Conservation (phyloP, 2,888 invertebrate genomes). For the Lamellibrachia satsuma region DNA sequence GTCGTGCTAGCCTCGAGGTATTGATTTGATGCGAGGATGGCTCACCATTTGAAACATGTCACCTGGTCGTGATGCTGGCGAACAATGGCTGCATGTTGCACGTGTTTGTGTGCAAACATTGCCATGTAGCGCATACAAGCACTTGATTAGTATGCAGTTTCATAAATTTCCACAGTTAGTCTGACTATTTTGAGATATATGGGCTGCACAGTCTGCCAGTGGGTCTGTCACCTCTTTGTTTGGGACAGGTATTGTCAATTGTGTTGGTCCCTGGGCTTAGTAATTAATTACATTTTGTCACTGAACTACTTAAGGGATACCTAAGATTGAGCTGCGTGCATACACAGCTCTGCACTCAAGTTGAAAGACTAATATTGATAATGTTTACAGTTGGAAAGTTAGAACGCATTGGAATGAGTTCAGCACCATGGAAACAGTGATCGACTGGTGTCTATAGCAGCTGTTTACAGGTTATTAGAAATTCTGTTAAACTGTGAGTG, state of each 20-base stretch:
- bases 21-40: background rate
- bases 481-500: background rate
- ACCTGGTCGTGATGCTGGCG: background rate
- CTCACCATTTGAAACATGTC: background rate
- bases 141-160: background rate
- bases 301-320: background rate
- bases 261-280: background rate
- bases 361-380: background rate
- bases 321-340: background rate
- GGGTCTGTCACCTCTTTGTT: background rate
- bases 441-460: background rate
- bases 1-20: background rate
- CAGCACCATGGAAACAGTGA: background rate
- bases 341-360: background rate
- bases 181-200: background rate
- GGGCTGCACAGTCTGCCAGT: background rate
- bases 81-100: background rate
- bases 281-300: background rate
- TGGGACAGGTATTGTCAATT: background rate
- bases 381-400: conserved; percentile 2
- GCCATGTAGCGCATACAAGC: background rate
- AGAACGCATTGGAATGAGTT: background rate
- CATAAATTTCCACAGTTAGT: background rate
- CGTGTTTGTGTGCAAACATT: background rate
- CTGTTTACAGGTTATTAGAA: background rate